Conservation (phyloP, 2,888 invertebrate genomes). For the Leucophenga maculata region DNA sequence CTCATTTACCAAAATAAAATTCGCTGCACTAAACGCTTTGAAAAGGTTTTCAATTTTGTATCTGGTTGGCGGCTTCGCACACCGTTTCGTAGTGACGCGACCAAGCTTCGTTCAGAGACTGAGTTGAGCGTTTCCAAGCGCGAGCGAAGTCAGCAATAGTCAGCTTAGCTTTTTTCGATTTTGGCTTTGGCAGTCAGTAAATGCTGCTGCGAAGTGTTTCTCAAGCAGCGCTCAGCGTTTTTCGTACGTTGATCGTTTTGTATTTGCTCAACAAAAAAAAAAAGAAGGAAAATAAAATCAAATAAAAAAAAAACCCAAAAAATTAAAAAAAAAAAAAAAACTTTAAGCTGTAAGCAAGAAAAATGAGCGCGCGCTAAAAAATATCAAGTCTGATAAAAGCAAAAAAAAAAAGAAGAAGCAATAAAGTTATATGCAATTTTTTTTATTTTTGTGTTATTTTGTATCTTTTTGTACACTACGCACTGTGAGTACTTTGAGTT, state of each 20-base stretch:
- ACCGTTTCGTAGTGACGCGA: slow-evolving; percentile 54
- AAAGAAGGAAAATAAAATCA: too few species aligned
- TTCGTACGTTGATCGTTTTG: slow-evolving; percentile 36
- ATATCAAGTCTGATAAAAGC: not conserved
- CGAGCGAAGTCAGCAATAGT: slow-evolving; percentile 46
- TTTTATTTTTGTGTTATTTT: slow-evolving; percentile 34
- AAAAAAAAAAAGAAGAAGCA: slow-evolving; percentile 28
- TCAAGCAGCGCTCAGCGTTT: slow-evolving; percentile 44
- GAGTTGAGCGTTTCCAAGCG: slow-evolving; percentile 44
- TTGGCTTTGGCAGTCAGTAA: not conserved
- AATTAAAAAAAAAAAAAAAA: not conserved
- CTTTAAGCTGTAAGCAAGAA: not conserved
- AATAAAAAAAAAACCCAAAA: not conserved
- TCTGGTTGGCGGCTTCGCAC: slow-evolving; percentile 48
- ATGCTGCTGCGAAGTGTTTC: slow-evolving; percentile 23
- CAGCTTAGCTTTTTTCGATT: slow-evolving; percentile 44
- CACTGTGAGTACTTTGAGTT: too few species aligned
- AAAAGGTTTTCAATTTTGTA: slow-evolving; percentile 40
- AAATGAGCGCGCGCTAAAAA: slow-evolving; percentile 16
- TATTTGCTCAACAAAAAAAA: slow-evolving; percentile 5
- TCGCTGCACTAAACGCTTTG: slow-evolving; percentile 39
- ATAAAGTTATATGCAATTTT: slow-evolving; percentile 41
- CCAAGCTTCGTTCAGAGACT: slow-evolving; percentile 65
- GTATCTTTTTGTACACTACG: slow-evolving; percentile 20
- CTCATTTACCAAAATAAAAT: slow-evolving; percentile 6